phyloP scores from a whole-genome alignment of 2,797 vertebrate species.

The Cheirogaleus major region DNA sequence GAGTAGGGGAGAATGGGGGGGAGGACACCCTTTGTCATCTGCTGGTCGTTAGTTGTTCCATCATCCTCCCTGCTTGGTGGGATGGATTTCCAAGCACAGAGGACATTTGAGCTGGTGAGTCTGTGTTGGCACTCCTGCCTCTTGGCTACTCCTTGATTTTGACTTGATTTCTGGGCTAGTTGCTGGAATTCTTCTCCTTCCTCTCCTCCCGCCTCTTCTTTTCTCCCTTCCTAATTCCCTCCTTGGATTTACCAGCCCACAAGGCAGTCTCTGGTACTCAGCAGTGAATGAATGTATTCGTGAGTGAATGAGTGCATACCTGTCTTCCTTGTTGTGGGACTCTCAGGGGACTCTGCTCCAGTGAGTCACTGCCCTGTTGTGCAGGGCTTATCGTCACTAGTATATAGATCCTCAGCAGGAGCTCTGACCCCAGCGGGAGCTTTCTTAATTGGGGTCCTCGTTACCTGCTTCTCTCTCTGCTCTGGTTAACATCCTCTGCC shows the following conservation, averaged over 20 bases:
- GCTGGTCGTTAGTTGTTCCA: background rate
- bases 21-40: background rate
- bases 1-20: background rate
- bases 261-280: background rate
- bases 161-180: background rate
- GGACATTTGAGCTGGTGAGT: background rate
- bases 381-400: background rate
- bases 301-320: background rate
- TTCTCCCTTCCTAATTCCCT: rapidly evolving
- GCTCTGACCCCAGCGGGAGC: background rate
- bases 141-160: background rate
- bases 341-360: background rate
- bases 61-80: background rate
- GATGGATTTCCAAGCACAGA: background rate
- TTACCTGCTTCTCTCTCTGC: background rate
- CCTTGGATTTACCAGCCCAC: background rate
- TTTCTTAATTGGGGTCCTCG: background rate
- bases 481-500: background rate
- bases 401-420: background rate
- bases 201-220: no score
- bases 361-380: background rate
- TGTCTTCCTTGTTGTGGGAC: background rate
- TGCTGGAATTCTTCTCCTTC: background rate
- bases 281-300: background rate
- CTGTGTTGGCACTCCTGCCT: background rate